phyloP scores from a whole-genome alignment of 2,888 invertebrate genomes.

The Clepsis dumicolana region DNA sequence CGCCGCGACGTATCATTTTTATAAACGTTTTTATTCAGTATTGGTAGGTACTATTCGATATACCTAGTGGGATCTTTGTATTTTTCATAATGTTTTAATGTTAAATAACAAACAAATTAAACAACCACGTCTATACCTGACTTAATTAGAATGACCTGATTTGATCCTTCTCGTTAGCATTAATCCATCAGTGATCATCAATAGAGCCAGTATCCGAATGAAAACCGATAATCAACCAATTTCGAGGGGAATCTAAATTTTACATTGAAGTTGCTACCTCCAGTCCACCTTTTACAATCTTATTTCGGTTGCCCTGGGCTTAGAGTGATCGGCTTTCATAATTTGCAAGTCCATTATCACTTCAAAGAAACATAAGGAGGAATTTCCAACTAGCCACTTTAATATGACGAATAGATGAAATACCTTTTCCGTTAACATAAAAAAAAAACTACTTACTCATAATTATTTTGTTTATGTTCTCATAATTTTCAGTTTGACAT shows the following conservation, averaged over 20 bases:
- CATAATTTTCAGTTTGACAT: no score
- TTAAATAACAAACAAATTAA: neutral
- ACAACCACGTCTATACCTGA: neutral
- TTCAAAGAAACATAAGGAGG: neutral
- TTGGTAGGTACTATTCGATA: no score
- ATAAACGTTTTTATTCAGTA: neutral
- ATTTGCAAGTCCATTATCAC: slow-evolving; percentile 21
- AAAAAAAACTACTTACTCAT: no score
- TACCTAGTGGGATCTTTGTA: no score
- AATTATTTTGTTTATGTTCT: no score
- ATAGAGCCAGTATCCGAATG: neutral
- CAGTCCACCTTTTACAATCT: slow-evolving; percentile 3
- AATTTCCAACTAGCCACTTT: neutral
- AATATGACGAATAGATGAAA: no score
- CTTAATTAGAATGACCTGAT: neutral
- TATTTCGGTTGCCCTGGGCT: neutral
- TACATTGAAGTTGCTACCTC: slow-evolving; percentile 15
- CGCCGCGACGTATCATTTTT: no score
- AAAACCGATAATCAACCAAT: slow-evolving; percentile 14
- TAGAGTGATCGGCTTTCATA: neutral
- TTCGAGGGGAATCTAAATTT: slow-evolving; percentile 2
- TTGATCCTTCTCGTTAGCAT: neutral
- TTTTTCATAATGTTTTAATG: no score
- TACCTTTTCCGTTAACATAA: no score
- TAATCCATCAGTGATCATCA: neutral